Percentiles rank a stretch among this genome's conserved stretches.
Conservation (phyloP, 2,888 invertebrate species). For the Notocelia uddmanniana region DNA sequence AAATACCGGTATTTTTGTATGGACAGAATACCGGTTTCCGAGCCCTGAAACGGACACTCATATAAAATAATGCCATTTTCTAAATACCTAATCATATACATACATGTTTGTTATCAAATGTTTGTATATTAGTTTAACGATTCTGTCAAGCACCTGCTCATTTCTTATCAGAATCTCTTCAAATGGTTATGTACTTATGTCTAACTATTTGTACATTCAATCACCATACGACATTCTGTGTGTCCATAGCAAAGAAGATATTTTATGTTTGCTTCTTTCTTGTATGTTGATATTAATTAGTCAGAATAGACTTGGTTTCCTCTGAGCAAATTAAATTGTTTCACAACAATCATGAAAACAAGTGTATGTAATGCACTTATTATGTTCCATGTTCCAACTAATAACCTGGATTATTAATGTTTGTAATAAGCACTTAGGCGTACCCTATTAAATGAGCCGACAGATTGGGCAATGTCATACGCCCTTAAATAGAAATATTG, state of each 20-base stretch:
- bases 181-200: conserved; percentile 26
- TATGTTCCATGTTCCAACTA: no score
- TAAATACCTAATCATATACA: conserved; percentile 13
- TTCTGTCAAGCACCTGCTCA: conserved; percentile 22
- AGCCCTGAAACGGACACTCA: no score
- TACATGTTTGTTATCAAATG: conserved; percentile 17
- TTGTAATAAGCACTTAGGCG: no score
- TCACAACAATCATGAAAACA: no score
- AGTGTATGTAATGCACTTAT: no score
- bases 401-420: no score
- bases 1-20: no score
- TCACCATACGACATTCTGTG: conserved; percentile 14
- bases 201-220: conserved; percentile 26
- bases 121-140: conserved; percentile 20
- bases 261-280: conserved; percentile 19
- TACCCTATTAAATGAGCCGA: no score
- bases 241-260: conserved; percentile 4
- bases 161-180: conserved; percentile 30
- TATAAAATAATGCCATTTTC: not conserved
- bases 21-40: no score
- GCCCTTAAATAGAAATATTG: no score
- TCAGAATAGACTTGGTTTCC: not conserved
- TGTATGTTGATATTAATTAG: not conserved
- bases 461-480: no score
- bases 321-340: no score